phyloP scores from a whole-genome alignment of 92 coral and sea anemone species.

The Zoanthus sociatus region DNA sequence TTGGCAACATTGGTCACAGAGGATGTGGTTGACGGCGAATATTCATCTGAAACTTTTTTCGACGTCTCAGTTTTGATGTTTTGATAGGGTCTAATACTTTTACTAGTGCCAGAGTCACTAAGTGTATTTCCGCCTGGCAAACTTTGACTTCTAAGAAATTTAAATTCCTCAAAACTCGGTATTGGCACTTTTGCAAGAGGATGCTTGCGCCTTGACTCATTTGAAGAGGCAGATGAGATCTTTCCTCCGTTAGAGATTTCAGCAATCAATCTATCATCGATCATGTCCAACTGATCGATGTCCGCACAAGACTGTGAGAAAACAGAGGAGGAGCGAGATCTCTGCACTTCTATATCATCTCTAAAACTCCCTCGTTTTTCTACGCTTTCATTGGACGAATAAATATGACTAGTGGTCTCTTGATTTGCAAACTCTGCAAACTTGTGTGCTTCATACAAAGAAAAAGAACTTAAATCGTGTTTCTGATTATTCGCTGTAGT shows the following conservation, averaged over 20 bases:
- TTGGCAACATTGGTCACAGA: neutral
- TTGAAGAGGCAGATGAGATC: constrained; percentile 24
- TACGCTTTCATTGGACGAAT: neutral
- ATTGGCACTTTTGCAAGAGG: constrained; percentile 83
- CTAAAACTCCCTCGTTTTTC: neutral
- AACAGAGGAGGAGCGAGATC: constrained; percentile 26
- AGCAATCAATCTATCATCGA: neutral
- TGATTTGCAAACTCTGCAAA: neutral
- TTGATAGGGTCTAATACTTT: neutral
- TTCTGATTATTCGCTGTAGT: neutral
- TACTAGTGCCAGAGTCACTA: neutral
- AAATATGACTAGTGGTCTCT: neutral
- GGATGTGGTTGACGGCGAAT: neutral
- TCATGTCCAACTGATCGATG: constrained; percentile 7
- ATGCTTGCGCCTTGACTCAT: constrained; percentile 55
- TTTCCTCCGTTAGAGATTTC: constrained; percentile 36
- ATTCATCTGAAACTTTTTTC: neutral
- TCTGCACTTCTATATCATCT: neutral
- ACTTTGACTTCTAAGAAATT: constrained; percentile 53
- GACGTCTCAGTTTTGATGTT: neutral
- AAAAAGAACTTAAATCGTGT: neutral
- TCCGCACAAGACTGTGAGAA: constrained; percentile 27
- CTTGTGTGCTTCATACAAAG: neutral
- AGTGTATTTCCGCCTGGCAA: constrained; percentile 8
- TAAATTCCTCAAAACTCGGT: constrained; percentile 92